A percentile compares a stretch with the other conserved stretches of the same genome.
These are phyloP conservation scores for Phyllostomus hastatus DNA, from an alignment of 2,113 vertebrate species.

Conservation along the genomic window DNA sequence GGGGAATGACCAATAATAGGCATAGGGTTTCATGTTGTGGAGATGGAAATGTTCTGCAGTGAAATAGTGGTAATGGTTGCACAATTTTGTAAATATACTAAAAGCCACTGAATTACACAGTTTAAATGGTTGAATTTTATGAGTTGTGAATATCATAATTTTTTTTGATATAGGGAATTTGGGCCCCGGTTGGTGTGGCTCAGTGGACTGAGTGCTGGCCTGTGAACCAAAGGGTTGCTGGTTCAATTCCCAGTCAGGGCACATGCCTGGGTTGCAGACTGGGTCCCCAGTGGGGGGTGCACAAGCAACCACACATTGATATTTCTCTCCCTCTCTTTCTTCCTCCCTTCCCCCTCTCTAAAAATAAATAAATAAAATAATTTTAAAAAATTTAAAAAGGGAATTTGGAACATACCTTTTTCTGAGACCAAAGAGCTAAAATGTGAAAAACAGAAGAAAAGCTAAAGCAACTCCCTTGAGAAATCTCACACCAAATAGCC, in stretches of 20 bases:
- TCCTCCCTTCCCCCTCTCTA: no score
- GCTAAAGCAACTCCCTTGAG: neutral
- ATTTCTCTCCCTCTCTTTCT: no score
- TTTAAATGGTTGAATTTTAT: neutral
- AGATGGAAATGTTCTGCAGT: neutral
- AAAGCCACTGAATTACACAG: neutral
- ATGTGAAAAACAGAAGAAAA: neutral
- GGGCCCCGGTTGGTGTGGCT: no score
- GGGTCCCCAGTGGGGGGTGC: no score
- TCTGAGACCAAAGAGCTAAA: neutral
- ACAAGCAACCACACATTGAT: no score
- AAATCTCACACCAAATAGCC: neutral
- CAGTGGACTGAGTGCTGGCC: no score
- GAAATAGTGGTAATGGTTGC: neutral
- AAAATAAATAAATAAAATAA: no score
- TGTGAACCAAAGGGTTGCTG: no score
- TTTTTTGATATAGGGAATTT: neutral
- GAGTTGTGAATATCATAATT: neutral
- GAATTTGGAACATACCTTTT: neutral
- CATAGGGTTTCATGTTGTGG: neutral
- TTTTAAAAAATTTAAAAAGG: neutral
- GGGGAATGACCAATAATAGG: neutral
- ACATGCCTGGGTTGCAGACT: no score
- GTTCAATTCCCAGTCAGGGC: no score
- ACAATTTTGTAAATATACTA: neutral